Evolutionary conservation across 2,113 vertebrate species (phyloP).

Genomic region (Ophthalmotilapia sp.): DNA sequence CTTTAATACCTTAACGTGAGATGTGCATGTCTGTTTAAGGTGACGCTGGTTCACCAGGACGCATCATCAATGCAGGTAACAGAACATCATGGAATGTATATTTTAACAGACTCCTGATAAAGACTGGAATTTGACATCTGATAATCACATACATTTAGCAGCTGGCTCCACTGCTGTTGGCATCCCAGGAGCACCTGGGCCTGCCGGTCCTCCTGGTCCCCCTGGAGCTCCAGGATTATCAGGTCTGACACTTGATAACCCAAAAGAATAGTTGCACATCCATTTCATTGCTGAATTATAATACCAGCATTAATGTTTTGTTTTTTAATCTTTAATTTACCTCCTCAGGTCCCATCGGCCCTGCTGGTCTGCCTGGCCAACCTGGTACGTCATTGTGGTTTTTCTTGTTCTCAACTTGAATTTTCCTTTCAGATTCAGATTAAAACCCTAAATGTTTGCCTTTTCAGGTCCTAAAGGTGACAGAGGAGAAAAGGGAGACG

Average conservation of each 20-base stretch:
- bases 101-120: background rate
- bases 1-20: background rate
- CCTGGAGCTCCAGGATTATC: conserved; percentile 83
- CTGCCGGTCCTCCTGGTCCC: conserved; percentile 80
- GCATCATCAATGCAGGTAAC: conserved; percentile 82
- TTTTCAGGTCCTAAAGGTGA: conserved; percentile 68
- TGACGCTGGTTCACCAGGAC: conserved; percentile 76
- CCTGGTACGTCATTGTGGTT: conserved; percentile 69
- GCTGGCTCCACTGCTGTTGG: conserved; percentile 75
- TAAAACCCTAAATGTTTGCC: background rate
- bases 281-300: background rate
- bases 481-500: conserved; percentile 75
- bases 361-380: conserved; percentile 87
- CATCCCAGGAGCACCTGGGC: conserved; percentile 86
- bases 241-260: conserved; percentile 67
- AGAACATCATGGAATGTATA: background rate
- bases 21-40: conserved; percentile 35
- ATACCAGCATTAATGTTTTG: background rate
- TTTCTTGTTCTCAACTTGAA: background rate
- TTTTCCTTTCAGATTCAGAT: background rate
- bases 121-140: background rate
- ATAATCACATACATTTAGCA: conserved; percentile 43
- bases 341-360: conserved; percentile 82
- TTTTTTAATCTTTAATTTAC: background rate
- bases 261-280: background rate